Evolutionary conservation across 1,140 invertebrate species (phyloP).

Genomic region (Platorchestia sp.): DNA sequence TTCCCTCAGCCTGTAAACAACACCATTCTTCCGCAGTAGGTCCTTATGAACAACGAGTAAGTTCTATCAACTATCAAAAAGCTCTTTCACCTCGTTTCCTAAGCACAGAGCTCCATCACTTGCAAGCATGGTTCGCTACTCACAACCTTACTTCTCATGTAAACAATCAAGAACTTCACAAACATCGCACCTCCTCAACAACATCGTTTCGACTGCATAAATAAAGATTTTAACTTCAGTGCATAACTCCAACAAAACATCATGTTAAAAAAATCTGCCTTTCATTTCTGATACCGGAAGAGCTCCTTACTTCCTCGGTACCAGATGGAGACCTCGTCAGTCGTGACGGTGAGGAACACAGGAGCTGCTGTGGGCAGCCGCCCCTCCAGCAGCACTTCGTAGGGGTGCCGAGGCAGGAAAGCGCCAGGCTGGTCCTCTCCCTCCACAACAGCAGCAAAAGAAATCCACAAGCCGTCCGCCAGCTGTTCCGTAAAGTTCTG

Average conservation of each 20-base stretch:
- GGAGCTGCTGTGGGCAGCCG: slow-evolving; percentile 68
- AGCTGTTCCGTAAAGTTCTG: slow-evolving; percentile 67
- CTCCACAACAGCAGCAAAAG: slow-evolving; percentile 70
- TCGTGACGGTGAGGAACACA: slow-evolving; percentile 70
- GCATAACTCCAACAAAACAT: neutral
- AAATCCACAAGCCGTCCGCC: slow-evolving; percentile 69
- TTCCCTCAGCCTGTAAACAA: neutral
- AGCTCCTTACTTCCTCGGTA: slow-evolving; percentile 69
- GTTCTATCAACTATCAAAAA: neutral
- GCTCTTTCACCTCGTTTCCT: neutral
- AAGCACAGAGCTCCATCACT: neutral
- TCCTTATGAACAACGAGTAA: too few relatives aligned
- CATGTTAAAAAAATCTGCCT: neutral
- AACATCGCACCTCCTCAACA: neutral
- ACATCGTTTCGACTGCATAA: neutral
- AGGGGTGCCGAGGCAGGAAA: slow-evolving; percentile 69
- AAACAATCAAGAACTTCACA: neutral
- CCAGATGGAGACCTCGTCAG: slow-evolving; percentile 71
- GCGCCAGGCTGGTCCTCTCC: slow-evolving; percentile 67
- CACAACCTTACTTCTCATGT: neutral
- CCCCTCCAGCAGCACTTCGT: slow-evolving; percentile 68
- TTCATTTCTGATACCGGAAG: neutral
- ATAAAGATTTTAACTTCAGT: neutral
- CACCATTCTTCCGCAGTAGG: neutral
- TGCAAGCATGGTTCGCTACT: neutral